Base-by-base conservation (phyloP, 2,888 invertebrate genomes). In the Hemaris fuciformis region DNA sequence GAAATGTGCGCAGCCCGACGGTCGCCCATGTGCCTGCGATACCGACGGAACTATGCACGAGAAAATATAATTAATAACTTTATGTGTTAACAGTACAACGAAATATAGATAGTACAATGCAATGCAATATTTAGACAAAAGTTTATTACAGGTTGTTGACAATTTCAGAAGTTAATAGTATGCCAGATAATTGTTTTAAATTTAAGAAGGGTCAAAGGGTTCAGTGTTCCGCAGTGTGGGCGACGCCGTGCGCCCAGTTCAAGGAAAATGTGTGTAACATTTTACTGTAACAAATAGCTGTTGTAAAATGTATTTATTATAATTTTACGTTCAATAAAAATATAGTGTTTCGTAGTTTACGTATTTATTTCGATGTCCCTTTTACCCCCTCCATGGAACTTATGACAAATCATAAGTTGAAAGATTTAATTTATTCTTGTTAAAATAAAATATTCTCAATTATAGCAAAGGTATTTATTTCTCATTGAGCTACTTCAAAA, bases 221-320 rank as follows among this genome's bases (percentile, higher is more conserved):
- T 18, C 8, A 18, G 15, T 13, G 13, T 22, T 45, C 18, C 22
- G 20, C 23, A 20, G n/a, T 1, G 31, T 31, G 18, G 18, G 10
- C 10, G 8, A 53, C 18, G 27, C 34, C 25, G 41, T 31, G 34
- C 73, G 71, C 78, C 77, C 79, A 81, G 76, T 81, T 77, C 75
- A 77, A 75, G 70, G 73, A 79, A 73, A 77, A 78, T 31, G 31
- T 53, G 31, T 76, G 69, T 81, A 84, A 85, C 79, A 74, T 77
- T 75, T 74, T 83, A 79, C 77, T 84, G 74, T 81, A 83, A 81
- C 81, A 81, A 85, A 87, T 88, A 88, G 85, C 84, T 90, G 88
- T 89, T 91, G 88, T 88, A 87, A 86, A 89, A 89, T 91, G 89
- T 93, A 92, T 93, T 93, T 93, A 92, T 92, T 92, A 89, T 89